phyloP scores from a whole-genome alignment of 1,140 invertebrate genomes.

The Sycobia sp. region DNA sequence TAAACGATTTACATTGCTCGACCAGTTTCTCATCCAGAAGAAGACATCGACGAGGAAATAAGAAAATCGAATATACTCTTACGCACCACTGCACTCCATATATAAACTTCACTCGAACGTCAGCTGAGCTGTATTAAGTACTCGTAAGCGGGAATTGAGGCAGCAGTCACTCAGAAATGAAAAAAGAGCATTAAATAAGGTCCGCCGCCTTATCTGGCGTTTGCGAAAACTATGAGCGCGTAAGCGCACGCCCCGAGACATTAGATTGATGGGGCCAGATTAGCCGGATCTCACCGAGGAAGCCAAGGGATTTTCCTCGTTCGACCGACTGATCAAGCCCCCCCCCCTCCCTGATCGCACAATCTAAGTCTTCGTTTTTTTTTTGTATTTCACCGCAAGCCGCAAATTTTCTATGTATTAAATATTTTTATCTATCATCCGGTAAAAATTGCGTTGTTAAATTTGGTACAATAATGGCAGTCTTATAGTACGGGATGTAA shows the following conservation, averaged over 20 bases:
- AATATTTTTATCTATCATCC: neutral
- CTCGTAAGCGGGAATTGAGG: too few relatives aligned
- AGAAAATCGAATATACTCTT: too few relatives aligned
- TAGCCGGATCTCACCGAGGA: slow-evolving; percentile 46
- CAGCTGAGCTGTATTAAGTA: too few relatives aligned
- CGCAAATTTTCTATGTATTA: neutral
- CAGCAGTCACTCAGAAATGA: neutral
- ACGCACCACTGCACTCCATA: too few relatives aligned
- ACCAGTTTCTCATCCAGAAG: too few relatives aligned
- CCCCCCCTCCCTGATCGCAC: slow-evolving; percentile 37
- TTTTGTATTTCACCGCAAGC: slow-evolving; percentile 30
- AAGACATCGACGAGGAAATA: too few relatives aligned
- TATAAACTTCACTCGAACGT: too few relatives aligned
- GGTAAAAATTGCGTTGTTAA: too few relatives aligned
- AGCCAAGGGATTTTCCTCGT: slow-evolving; percentile 47
- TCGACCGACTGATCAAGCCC: slow-evolving; percentile 44
- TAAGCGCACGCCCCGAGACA: slow-evolving; percentile 36
- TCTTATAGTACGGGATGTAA: too few relatives aligned
- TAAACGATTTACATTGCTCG: too few relatives aligned
- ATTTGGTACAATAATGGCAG: too few relatives aligned
- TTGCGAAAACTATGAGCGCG: slow-evolving; percentile 34
- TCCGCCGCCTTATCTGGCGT: slow-evolving; percentile 27
- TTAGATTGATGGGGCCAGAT: slow-evolving; percentile 55
- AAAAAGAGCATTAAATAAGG: slow-evolving; percentile 14
- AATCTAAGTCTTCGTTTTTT: slow-evolving; percentile 27